Conservation (phyloP, 2,888 invertebrate genomes). For the Eumerus sabulonum region DNA sequence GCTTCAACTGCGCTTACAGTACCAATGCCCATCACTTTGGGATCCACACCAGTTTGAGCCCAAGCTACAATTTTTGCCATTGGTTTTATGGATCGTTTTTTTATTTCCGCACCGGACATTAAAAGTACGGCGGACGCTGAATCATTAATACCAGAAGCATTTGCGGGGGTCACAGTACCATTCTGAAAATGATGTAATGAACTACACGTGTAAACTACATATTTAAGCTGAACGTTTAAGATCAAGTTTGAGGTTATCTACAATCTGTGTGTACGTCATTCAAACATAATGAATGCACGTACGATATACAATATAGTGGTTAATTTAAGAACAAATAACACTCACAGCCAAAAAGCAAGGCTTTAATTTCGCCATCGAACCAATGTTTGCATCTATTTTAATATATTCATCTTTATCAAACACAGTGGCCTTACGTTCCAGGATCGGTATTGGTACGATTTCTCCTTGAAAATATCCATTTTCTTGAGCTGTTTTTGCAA, state of each 20-base stretch:
- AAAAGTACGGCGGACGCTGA: slow-evolving; percentile 93
- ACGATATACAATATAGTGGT: no score
- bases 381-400: slow-evolving; percentile 82
- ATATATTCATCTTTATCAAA: slow-evolving; percentile 86
- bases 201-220: no score
- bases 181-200: slow-evolving; percentile 75
- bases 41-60: slow-evolving; percentile 89
- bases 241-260: no score
- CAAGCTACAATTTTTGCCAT: slow-evolving; percentile 88
- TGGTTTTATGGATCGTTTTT: slow-evolving; percentile 81
- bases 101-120: slow-evolving; percentile 82
- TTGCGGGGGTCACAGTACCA: slow-evolving; percentile 88
- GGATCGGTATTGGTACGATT: slow-evolving; percentile 84
- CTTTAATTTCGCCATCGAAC: slow-evolving; percentile 82
- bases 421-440: slow-evolving; percentile 78
- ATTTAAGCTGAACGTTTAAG: no score
- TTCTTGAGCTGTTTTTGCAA: slow-evolving; percentile 82
- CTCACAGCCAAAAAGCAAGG: slow-evolving; percentile 83
- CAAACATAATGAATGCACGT: no score
- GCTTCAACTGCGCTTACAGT: slow-evolving; percentile 85
- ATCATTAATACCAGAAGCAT: slow-evolving; percentile 91
- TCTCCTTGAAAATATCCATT: slow-evolving; percentile 85
- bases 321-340: not conserved
- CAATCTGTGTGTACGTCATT: no score
- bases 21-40: slow-evolving; percentile 88